phyloP scores from a whole-genome alignment of 2,797 vertebrate genomes.

The Lepus oiostolus region DNA sequence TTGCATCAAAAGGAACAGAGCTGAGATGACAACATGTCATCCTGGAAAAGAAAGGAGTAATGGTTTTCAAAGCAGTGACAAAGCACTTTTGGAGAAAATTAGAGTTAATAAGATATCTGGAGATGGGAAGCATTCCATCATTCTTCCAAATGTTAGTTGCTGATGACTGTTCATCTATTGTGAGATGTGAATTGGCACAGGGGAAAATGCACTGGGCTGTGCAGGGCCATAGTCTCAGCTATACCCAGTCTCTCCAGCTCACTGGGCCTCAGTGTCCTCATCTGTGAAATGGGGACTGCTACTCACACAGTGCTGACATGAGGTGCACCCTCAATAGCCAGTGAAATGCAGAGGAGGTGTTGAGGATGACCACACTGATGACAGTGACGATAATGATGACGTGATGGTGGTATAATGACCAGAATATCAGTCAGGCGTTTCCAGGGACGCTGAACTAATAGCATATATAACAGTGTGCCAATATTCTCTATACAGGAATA shows the following conservation, averaged over 20 bases:
- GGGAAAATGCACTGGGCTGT: neutral
- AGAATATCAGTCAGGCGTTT: neutral
- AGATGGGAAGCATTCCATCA: constrained; percentile 13
- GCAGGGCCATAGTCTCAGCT: neutral
- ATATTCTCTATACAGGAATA: no score
- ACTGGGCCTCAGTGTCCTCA: neutral
- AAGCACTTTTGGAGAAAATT: constrained; percentile 69
- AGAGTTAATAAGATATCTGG: constrained; percentile 42
- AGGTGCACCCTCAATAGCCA: neutral
- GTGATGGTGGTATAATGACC: no score
- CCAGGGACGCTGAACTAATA: neutral
- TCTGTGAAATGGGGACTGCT: neutral
- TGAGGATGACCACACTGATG: neutral
- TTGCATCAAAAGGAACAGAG: constrained; percentile 48
- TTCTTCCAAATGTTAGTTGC: constrained; percentile 6
- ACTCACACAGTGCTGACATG: neutral
- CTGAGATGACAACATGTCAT: constrained; percentile 53
- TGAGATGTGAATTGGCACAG: neutral
- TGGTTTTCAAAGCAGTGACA: constrained; percentile 64
- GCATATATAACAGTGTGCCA: neutral
- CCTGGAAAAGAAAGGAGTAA: constrained; percentile 46
- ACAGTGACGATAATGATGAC: neutral
- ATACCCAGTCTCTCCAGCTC: neutral
- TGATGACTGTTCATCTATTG: neutral
- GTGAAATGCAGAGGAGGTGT: no score